These are phyloP conservation scores for Myanophis thanlyinensis DNA, from an alignment of 2,113 vertebrate species.

Conservation along the genomic window DNA sequence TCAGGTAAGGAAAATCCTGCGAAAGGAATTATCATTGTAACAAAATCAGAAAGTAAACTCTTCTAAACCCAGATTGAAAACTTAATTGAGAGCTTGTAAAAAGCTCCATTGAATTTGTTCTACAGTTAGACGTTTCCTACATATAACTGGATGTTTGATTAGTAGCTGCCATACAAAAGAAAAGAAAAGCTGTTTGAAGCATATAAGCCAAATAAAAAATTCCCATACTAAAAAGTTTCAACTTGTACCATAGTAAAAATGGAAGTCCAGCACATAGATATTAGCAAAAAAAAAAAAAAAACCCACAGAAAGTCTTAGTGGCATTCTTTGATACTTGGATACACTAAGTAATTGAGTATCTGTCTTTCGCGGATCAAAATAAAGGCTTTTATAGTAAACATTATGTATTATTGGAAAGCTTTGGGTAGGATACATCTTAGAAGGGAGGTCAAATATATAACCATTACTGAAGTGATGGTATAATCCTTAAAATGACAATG, in stretches of 20 bases:
- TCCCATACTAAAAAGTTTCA: background rate
- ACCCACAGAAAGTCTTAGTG: slow-evolving; percentile 23
- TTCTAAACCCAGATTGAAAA: slow-evolving; percentile 21
- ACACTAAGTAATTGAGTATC: background rate
- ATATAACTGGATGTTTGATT: slow-evolving; percentile 30
- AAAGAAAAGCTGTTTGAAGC: background rate
- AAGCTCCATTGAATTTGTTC: background rate
- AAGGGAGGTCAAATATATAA: slow-evolving; percentile 15
- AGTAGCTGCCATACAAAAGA: slow-evolving; percentile 17
- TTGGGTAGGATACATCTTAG: background rate
- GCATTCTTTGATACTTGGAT: background rate
- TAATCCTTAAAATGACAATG: rapidly evolving
- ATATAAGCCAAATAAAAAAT: slow-evolving; percentile 6
- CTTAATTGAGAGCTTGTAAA: slow-evolving; percentile 13
- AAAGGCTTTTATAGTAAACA: background rate
- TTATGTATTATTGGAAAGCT: background rate
- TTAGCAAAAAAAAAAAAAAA: background rate
- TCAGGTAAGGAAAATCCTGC: background rate
- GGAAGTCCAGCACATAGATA: background rate
- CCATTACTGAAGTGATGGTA: slow-evolving; percentile 16
- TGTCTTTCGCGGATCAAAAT: background rate
- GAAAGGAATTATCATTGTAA: background rate
- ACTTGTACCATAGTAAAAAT: background rate
- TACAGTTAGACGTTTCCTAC: background rate
- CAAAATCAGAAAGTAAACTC: slow-evolving; percentile 18